Evolutionary conservation across 1,140 invertebrate species (phyloP), one percentile per base, ranked within the genome.

Genomic region (Scaptomyza pallida): DNA sequence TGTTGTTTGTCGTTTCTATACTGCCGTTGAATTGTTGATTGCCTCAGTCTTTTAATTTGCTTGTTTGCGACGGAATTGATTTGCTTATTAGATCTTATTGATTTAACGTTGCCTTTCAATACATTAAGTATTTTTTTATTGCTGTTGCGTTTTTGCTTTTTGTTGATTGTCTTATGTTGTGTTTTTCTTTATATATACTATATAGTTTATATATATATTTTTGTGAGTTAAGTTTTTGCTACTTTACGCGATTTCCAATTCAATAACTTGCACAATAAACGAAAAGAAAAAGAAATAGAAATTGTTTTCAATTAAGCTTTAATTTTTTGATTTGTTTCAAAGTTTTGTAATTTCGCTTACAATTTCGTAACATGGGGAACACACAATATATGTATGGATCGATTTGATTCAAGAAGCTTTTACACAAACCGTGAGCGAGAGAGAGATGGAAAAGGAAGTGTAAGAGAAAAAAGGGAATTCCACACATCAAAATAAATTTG

Each of bases 231-330:
- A 45, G 17, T 55, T 62, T 68, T 62, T 45, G 57, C 63, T 72
- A 79, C 41, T 75, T 51, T 62, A 83, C 65, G 72, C 76, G 77
- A 9, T 56, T 76, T 83, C 75, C 85, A 89, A 89, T 85, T 77
- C 70, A 75, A 69, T 81, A 80, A 89, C 86, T 89, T 75, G 78
- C 75, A 75, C 73, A 81, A 64, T 75, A 88, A 89, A 85, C 77
- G 77, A 89, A 89, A 78, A 85, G 75, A 85, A 89, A 89, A 81
- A 89, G 78, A 89, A 89, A 83, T 88, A 81, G 78, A 83, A 89
- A 76, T 79, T 72, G 65, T 61, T 88, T 83, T 83, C 65, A 76
- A 81, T 88, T 75, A 81, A 52, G 59, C 61, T 71, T 30, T 10
- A 41, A 26, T 72, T 62, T 74, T 62, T 67, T 30, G 6, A 13